A percentile compares a stretch with the other conserved stretches of the same genome.
Evolutionary conservation across 2,113 vertebrate genomes (phyloP).

Genomic region (Neogale vison): DNA sequence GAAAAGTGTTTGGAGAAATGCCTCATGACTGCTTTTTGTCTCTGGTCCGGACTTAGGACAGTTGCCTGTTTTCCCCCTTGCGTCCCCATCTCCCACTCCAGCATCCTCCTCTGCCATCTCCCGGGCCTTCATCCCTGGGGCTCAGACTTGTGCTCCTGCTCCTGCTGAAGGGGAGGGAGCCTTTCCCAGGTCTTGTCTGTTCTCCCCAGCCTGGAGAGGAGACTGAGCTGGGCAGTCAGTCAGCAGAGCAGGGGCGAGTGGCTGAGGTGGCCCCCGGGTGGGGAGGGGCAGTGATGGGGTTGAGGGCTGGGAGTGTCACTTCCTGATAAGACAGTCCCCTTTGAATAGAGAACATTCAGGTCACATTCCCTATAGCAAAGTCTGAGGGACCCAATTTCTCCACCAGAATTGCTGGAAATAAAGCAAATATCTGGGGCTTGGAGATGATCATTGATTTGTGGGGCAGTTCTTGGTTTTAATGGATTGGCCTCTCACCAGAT

Average conservation of each 20-base stretch:
- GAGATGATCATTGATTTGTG: neutral
- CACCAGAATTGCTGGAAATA: neutral
- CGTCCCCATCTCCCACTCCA: neutral
- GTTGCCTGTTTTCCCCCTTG: neutral
- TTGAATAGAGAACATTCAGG: neutral
- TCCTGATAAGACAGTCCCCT: too few relatives aligned
- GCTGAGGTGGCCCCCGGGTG: too few relatives aligned
- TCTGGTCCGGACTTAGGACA: neutral
- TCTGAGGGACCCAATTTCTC: neutral
- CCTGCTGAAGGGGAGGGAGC: neutral
- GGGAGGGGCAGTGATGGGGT: rapidly evolving
- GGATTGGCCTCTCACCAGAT: neutral
- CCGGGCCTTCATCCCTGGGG: neutral
- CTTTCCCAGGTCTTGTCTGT: neutral
- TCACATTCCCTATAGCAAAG: too few relatives aligned
- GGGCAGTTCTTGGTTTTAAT: neutral
- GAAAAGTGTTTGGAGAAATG: neutral
- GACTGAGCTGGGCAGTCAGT: neutral
- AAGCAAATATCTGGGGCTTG: neutral
- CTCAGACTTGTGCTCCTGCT: neutral
- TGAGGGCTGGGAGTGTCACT: neutral
- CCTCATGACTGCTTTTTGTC: too few relatives aligned
- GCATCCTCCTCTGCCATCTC: too few relatives aligned
- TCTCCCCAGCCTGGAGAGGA: neutral
- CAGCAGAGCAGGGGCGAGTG: neutral